Base-by-base conservation (phyloP, 2,113 vertebrate genomes). In the Pardalotus punctatus region DNA sequence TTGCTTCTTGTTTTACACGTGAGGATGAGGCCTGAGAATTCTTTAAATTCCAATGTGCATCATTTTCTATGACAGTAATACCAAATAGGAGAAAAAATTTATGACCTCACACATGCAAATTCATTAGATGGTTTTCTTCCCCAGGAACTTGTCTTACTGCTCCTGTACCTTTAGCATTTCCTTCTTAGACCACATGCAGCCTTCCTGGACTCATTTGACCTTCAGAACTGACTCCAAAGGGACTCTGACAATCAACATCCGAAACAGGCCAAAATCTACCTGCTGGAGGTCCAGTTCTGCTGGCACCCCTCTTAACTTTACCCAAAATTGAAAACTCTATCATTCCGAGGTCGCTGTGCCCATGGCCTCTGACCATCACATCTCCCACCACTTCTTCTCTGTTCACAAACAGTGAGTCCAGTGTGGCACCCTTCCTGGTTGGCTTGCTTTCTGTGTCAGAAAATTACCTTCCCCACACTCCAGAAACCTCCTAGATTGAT, bases 321-420 rank as follows among this genome's bases (percentile, higher is more conserved):
- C 2, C 25, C 24, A 18, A 47, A 35, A 76, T 0, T 54, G 47
- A 82, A 76, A 82, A 40, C 61, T 56, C 36, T 19, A 1, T 23
- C 7, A 15, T 61, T 40, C 69, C 29, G 24, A 40, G 10, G 16
- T 47, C 0, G 0, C 22, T 33, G 19, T 58, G 23, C 53, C 53
- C 33, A 40, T 0, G 1, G 24, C 17, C n/a, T 74, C 45, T 7
- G 15, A 7, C 20, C 16, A 23, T 10, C 70, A 22, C 29, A 35
- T 47, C 8, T 40, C n/a, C n/a, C n/a, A 25, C 29, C 29, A 40
- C 17, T 61, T n/a, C 16, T 38, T 45, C 45, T 53, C 61, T 53
- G 17, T 25, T 54, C 47, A 67, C 12, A 35, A 64, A 48, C 7
- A 17, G 3, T 2, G 28, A 35, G 13, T 21, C 24, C 29, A 47